Percentiles rank a stretch among this genome's conserved stretches.
These are phyloP conservation scores for Phataginus tricuspis DNA, from an alignment of 2,797 vertebrate genomes.

Conservation along the genomic window DNA sequence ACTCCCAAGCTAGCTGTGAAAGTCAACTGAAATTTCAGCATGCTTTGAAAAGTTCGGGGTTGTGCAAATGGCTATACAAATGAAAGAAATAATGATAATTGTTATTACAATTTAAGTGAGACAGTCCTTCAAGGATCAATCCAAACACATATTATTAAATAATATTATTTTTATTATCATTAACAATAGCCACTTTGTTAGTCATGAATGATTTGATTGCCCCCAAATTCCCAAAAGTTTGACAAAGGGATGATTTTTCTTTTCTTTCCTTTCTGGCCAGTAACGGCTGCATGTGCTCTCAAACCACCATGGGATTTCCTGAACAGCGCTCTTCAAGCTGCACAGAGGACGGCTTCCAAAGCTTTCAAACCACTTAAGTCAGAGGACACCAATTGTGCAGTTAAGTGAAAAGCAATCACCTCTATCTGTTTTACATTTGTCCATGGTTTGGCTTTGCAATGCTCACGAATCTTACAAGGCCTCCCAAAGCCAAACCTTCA, in stretches of 20 bases:
- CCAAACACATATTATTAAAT: background rate
- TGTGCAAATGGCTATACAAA: background rate
- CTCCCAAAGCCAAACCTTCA: background rate
- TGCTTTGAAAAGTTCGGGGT: background rate
- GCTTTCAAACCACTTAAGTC: background rate
- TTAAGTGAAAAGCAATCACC: background rate
- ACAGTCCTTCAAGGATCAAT: background rate
- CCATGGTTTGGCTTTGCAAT: background rate
- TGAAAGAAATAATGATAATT: background rate
- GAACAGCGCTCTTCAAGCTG: background rate
- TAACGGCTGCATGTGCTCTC: background rate
- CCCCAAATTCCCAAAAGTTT: background rate
- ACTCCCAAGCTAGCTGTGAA: background rate
- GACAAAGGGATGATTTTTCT: background rate
- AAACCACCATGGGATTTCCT: background rate
- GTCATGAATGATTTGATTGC: background rate
- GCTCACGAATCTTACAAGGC: background rate
- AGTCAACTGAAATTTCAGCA: background rate
- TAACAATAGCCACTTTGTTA: background rate
- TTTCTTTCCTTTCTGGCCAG: slow-evolving; percentile 20
- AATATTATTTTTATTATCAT: background rate
- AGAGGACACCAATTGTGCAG: background rate
- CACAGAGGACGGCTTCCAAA: background rate
- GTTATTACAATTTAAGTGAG: slow-evolving; percentile 2
- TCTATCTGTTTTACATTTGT: background rate